A percentile compares a stretch with the other conserved stretches of the same genome.
These are phyloP conservation scores for Mimas tiliae DNA, from an alignment of 2,888 invertebrate species.

Conservation along the genomic window DNA sequence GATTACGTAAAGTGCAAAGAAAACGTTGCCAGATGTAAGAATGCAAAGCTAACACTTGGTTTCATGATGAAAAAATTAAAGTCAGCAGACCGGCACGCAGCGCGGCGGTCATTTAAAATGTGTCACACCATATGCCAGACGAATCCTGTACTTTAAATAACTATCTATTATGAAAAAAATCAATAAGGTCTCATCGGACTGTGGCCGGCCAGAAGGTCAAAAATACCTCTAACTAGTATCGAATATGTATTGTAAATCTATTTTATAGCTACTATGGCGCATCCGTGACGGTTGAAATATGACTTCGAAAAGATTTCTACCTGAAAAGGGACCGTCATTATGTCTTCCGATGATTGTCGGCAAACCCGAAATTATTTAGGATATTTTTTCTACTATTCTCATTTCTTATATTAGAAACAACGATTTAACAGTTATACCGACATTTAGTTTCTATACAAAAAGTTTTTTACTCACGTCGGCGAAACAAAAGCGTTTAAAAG, in stretches of 20 bases:
- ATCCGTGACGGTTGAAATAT: constrained; percentile 81
- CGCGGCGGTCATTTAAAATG: constrained; percentile 67
- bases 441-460: constrained; percentile 56
- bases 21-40: constrained; percentile 60
- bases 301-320: constrained; percentile 79
- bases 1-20: constrained; percentile 14
- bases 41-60: constrained; percentile 36
- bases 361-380: constrained; percentile 72
- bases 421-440: constrained; percentile 64
- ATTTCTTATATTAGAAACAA: constrained; percentile 70
- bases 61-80: constrained; percentile 56
- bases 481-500: constrained; percentile 49
- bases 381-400: constrained; percentile 58
- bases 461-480: constrained; percentile 57
- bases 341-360: constrained; percentile 78
- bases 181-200: constrained; percentile 69
- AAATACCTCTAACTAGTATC: constrained; percentile 73
- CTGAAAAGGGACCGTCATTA: constrained; percentile 82
- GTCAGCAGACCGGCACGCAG: constrained; percentile 60
- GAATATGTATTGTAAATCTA: constrained; percentile 82
- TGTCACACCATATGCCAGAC: constrained; percentile 75
- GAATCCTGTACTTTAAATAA: constrained; percentile 60
- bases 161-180: constrained; percentile 69
- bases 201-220: constrained; percentile 70
- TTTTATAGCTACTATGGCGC: constrained; percentile 76